Evolutionary conservation across 2,888 invertebrate species (phyloP).

Genomic region (Papilio elwesi): DNA sequence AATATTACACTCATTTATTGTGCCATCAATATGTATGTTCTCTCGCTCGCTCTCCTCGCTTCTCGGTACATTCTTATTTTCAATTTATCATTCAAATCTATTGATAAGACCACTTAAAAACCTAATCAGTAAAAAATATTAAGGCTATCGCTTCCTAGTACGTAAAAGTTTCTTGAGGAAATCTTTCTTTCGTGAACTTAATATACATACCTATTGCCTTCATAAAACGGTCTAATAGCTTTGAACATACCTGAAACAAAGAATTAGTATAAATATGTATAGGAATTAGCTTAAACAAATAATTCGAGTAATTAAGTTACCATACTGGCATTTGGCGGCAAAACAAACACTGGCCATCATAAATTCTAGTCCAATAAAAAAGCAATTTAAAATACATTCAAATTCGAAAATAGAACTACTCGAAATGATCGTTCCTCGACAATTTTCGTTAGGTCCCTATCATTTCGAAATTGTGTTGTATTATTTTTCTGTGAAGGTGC

Average conservation of each 20-base stretch:
- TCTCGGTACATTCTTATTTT: no score
- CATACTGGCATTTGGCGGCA: slow-evolving; percentile 70
- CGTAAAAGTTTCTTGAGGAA: no score
- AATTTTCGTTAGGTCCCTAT: slow-evolving; percentile 51
- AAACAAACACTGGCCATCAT: slow-evolving; percentile 68
- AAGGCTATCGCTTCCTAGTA: no score
- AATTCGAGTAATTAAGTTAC: slow-evolving; percentile 58
- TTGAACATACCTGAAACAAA: slow-evolving; percentile 56
- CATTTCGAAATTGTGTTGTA: slow-evolving; percentile 47
- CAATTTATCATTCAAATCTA: no score
- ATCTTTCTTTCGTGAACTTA: neutral
- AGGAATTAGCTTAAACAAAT: slow-evolving; percentile 49
- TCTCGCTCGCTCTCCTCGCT: no score
- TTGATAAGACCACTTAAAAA: no score
- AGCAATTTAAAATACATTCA: slow-evolving; percentile 79
- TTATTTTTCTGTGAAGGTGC: slow-evolving; percentile 49
- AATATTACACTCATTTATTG: no score
- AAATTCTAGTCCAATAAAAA: slow-evolving; percentile 81
- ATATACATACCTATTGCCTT: slow-evolving; percentile 28
- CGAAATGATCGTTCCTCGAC: slow-evolving; percentile 51
- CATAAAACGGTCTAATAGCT: slow-evolving; percentile 10
- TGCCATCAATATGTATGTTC: no score
- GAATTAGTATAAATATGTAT: slow-evolving; percentile 44
- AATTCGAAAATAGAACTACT: slow-evolving; percentile 71
- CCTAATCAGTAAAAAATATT: no score